Base-by-base conservation (phyloP, 2,888 invertebrate species). In the Drosophila setosimentum region DNA sequence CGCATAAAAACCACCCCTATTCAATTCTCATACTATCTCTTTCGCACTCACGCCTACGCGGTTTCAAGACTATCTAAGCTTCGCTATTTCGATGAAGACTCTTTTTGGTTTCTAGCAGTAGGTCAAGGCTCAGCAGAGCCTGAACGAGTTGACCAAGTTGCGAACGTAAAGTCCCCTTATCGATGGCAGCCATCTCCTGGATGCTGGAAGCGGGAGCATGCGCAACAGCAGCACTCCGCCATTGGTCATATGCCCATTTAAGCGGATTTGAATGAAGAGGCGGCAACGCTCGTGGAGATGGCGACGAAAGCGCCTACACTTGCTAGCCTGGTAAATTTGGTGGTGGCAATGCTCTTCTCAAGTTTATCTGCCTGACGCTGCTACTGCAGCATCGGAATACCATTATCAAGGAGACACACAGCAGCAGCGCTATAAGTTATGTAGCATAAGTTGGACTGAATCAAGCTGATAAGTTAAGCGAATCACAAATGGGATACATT, bases 291-390 rank as follows among this genome's bases (percentile, higher is more conserved):
- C 16, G 84, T 92, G 21, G 92, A 92, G 76, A 80, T 91, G 50
- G 93, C 89, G 93, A 92, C 49, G 92, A 92, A 66, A 91, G 91
- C 60, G 83, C 90, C 24, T 91, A 53, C 13, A 21, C 80, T 0
- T 58, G 21, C 94, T 95, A 66, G 50, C 90, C 99, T 0, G 93
- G 95, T 13, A 95, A 96, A 89, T 97, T 99, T 83, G 99, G 99
- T 3, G 97, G 97, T 35, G 99, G 98, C 0, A 99, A 99, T 94
- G 98, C 99, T 0, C 99, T 99, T 93, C 94, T 99, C 40, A 98
- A 99, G 96, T 99, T 99, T 93, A 95, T 99, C 55, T 98, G 98
- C 93, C 94, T 99, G 60, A 98, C 99, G 0, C 95, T 99, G 64
- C 93, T 99, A 74, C 94, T 98, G 75, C 98, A 99, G 93, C 98